phyloP scores from a whole-genome alignment of 2,888 invertebrate genomes.

The Cantharis rustica region DNA sequence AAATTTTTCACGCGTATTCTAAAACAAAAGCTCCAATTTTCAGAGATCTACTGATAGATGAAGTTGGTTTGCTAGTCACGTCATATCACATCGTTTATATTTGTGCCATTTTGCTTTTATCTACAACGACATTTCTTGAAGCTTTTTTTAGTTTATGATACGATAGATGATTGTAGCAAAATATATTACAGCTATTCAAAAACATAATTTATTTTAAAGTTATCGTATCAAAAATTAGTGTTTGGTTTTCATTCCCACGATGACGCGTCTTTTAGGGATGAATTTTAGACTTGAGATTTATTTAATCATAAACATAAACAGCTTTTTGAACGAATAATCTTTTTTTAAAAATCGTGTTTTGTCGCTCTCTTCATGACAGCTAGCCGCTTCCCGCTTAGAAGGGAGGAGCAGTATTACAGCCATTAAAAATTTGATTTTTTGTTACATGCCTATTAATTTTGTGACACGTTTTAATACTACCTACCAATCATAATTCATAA shows the following conservation, averaged over 20 bases:
- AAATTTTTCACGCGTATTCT: conserved; percentile 19
- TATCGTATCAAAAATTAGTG: neutral
- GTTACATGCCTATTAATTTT: neutral
- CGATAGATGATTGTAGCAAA: conserved; percentile 5
- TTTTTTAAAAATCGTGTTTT: neutral
- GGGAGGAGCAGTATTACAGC: neutral
- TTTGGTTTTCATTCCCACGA: neutral
- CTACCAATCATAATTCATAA: neutral
- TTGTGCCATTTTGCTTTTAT: conserved; percentile 29
- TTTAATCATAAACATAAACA: neutral
- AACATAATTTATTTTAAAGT: neutral
- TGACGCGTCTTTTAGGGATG: neutral
- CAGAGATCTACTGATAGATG: conserved; percentile 24
- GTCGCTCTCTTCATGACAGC: neutral
- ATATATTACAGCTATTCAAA: neutral
- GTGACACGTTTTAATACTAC: neutral
- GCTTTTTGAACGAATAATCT: neutral
- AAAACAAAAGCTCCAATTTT: conserved; percentile 27
- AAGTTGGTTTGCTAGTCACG: conserved; percentile 28
- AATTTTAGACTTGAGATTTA: neutral
- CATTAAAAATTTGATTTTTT: neutral
- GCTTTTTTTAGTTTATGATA: conserved; percentile 27
- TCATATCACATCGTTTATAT: conserved; percentile 26
- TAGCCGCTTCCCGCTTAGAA: neutral
- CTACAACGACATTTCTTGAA: conserved; percentile 25